Evolutionary conservation across 2,797 vertebrate species (phyloP).

Genomic region (Sebastiscus albofasciatus): DNA sequence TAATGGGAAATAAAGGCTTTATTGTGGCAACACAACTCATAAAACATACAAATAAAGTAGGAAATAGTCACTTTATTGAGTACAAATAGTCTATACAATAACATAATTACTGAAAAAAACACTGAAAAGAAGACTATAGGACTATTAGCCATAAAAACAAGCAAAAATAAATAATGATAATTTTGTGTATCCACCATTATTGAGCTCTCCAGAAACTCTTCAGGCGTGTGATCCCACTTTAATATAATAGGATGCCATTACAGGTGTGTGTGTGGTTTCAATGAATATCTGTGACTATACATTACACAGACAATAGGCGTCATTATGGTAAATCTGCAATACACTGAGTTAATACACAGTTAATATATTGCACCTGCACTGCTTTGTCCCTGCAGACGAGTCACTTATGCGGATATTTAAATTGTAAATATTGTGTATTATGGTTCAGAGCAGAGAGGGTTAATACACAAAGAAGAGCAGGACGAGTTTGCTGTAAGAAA

Average conservation of each 20-base stretch:
- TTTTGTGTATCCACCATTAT: slow-evolving; percentile 6
- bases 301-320: slow-evolving; percentile 45
- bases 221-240: not conserved
- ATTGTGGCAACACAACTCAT: not conserved
- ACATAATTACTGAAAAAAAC: not conserved
- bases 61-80: not conserved
- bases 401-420: slow-evolving; percentile 36
- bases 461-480: slow-evolving; percentile 47
- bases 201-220: slow-evolving; percentile 19
- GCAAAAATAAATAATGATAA: not conserved
- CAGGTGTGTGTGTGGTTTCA: slow-evolving; percentile 47
- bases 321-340: slow-evolving; percentile 53
- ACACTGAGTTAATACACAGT: slow-evolving; percentile 9
- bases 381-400: slow-evolving; percentile 45
- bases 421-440: slow-evolving; percentile 44
- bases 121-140: not conserved
- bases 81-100: not conserved
- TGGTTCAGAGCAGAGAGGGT: not conserved
- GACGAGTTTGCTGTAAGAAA: not conserved
- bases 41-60: not conserved
- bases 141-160: not conserved
- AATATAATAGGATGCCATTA: slow-evolving; percentile 33
- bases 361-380: slow-evolving; percentile 44
- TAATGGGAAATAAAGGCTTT: not conserved
- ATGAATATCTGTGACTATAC: slow-evolving; percentile 33